Conservation (phyloP, 1,140 invertebrate species). For the Pseudomyrmex flavicornis region DNA sequence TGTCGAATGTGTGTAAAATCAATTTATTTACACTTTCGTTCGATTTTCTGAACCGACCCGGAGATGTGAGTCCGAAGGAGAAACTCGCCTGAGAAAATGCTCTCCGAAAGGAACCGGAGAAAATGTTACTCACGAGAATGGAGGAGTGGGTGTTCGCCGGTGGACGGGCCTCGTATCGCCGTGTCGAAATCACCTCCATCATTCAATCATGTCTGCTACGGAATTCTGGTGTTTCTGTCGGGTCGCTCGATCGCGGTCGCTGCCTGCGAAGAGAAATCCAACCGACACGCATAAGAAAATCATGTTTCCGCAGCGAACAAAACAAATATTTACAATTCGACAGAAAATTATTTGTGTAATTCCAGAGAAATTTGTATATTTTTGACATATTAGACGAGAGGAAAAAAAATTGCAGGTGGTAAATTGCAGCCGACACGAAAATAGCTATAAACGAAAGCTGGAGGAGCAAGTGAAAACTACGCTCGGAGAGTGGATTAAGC, state of each 20-base stretch:
- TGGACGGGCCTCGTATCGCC: slow-evolving; percentile 81
- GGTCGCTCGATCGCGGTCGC: neutral
- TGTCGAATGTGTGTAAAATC: no score
- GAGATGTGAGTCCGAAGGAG: neutral
- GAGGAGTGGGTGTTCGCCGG: slow-evolving; percentile 74
- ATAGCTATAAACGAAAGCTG: no score
- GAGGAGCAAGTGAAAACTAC: no score
- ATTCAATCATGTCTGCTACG: slow-evolving; percentile 71
- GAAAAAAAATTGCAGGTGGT: no score
- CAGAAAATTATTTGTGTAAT: no score
- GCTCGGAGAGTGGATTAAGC: no score
- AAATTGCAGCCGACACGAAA: no score
- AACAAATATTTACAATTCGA: neutral
- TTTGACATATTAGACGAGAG: no score
- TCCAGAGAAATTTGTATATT: no score
- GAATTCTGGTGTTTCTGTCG: slow-evolving; percentile 35
- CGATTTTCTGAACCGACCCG: neutral
- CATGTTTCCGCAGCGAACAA: neutral
- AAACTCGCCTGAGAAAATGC: slow-evolving; percentile 38
- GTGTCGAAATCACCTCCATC: slow-evolving; percentile 84
- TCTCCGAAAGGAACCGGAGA: slow-evolving; percentile 4
- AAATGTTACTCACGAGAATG: slow-evolving; percentile 76
- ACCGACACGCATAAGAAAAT: neutral
- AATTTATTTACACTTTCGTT: no score
- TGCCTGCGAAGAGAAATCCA: slow-evolving; percentile 8